A percentile compares a stretch with the other conserved stretches of the same genome.
Conservation (phyloP, 2,797 vertebrate species). For the Arctocebus calabarensis region DNA sequence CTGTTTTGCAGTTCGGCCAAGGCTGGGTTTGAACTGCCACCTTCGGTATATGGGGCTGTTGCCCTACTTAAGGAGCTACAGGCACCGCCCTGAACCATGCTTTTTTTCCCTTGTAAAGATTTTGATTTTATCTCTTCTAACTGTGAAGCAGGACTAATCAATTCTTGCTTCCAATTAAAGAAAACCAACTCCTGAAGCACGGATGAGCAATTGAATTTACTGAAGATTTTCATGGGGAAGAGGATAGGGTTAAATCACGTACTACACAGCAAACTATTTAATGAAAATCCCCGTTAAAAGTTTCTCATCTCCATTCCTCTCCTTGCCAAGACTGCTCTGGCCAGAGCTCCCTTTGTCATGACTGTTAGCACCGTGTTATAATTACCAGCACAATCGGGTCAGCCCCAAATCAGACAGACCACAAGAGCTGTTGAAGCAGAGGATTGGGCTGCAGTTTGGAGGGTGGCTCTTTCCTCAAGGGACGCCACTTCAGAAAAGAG, state of each 20-base stretch:
- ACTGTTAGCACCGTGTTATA: background rate
- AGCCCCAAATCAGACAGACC: background rate
- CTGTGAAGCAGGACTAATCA: slow-evolving; percentile 6
- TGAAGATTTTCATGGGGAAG: background rate
- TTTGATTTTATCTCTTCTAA: background rate
- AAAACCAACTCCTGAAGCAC: background rate
- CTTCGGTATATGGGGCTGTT: too few relatives aligned
- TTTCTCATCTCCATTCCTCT: background rate
- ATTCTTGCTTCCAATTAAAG: background rate
- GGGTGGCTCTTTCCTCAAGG: background rate
- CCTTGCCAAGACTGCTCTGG: background rate
- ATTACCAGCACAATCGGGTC: background rate
- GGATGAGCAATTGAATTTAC: background rate
- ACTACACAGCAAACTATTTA: background rate
- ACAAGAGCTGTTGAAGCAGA: background rate
- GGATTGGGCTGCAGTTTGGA: background rate
- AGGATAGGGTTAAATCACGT: background rate
- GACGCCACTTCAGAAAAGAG: background rate
- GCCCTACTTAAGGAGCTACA: too few relatives aligned
- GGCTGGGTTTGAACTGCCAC: too few relatives aligned
- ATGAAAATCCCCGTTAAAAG: background rate
- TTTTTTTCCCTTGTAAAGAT: background rate
- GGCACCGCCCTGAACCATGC: too few relatives aligned
- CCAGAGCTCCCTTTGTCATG: background rate
- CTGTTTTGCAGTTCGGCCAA: too few relatives aligned